Percentiles rank a stretch among this genome's conserved stretches.
These are phyloP conservation scores for Stegodyphus mimosarum DNA, from an alignment of 1,140 invertebrate species.

Conservation along the genomic window DNA sequence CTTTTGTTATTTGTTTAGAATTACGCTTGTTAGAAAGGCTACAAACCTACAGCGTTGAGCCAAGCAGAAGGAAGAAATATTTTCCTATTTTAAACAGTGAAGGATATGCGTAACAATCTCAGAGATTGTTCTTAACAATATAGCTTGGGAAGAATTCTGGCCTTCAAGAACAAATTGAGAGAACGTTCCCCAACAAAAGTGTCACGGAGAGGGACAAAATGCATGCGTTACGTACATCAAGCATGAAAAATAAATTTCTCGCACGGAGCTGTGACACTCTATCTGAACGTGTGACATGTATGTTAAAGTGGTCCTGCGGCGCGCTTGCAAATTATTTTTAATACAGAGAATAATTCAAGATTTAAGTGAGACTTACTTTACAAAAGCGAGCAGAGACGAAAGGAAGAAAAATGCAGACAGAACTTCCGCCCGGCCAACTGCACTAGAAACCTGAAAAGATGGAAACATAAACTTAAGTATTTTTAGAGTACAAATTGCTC, in stretches of 20 bases:
- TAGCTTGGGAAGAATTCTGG: too few relatives aligned
- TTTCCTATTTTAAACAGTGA: too few relatives aligned
- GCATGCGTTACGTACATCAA: slow-evolving; percentile 1
- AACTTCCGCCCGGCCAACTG: slow-evolving; percentile 72
- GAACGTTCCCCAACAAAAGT: too few relatives aligned
- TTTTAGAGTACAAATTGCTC: not conserved
- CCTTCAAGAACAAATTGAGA: too few relatives aligned
- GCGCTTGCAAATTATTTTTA: slow-evolving; percentile 22
- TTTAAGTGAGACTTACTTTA: slow-evolving; percentile 64
- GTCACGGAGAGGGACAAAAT: too few relatives aligned
- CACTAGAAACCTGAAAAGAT: slow-evolving; percentile 69
- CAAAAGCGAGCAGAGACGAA: slow-evolving; percentile 65
- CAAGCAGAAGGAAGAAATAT: too few relatives aligned
- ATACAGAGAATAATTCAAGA: slow-evolving; percentile 42
- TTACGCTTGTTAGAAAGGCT: too few relatives aligned
- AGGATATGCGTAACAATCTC: too few relatives aligned
- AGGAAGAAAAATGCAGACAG: slow-evolving; percentile 71
- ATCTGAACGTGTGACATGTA: slow-evolving; percentile 11
- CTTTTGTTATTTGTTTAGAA: too few relatives aligned
- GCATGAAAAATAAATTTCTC: slow-evolving; percentile 1
- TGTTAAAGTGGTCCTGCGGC: not conserved
- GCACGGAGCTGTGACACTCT: slow-evolving; percentile 8
- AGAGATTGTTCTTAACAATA: too few relatives aligned
- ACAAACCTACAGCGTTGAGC: too few relatives aligned
- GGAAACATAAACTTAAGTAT: slow-evolving; percentile 53